phyloP scores from a whole-genome alignment of 1,140 invertebrate species.

The Geopemphigus sp. region DNA sequence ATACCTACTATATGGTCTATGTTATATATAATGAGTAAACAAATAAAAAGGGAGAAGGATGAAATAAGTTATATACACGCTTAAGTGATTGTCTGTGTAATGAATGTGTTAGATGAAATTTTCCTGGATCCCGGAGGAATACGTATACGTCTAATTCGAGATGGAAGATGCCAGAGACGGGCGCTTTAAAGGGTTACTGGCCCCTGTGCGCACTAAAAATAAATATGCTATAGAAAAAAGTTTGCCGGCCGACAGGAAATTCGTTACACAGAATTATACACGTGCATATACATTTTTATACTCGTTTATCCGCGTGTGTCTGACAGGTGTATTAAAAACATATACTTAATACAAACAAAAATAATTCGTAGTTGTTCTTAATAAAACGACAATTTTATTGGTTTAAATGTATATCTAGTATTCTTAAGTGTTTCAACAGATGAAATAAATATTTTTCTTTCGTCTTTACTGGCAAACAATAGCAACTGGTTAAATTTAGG shows the following conservation, averaged over 20 bases:
- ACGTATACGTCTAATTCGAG: constrained; percentile 32
- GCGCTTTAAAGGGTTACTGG: constrained; percentile 46
- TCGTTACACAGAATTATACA: neutral
- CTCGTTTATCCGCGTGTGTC: neutral
- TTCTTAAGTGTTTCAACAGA: neutral
- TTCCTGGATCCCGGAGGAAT: constrained; percentile 42
- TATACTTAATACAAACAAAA: neutral
- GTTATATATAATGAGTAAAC: neutral
- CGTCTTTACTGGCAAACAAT: constrained; percentile 15
- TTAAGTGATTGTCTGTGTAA: constrained; percentile 32
- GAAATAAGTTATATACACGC: neutral
- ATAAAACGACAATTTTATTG: constrained; percentile 17
- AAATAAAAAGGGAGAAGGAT: neutral
- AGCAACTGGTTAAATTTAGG: constrained; percentile 29
- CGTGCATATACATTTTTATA: neutral
- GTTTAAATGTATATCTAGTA: neutral
- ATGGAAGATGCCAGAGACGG: constrained; percentile 37
- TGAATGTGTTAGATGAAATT: constrained; percentile 39
- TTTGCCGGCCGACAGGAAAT: constrained; percentile 36
- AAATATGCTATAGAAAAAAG: constrained; percentile 33
- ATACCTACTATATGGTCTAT: neutral
- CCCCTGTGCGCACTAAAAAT: constrained; percentile 46
- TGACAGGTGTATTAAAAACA: neutral
- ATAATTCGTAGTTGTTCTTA: neutral
- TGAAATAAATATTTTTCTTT: constrained; percentile 31